Evolutionary conservation across 2,797 vertebrate species (phyloP).

Genomic region (Spinus olivaceus): DNA sequence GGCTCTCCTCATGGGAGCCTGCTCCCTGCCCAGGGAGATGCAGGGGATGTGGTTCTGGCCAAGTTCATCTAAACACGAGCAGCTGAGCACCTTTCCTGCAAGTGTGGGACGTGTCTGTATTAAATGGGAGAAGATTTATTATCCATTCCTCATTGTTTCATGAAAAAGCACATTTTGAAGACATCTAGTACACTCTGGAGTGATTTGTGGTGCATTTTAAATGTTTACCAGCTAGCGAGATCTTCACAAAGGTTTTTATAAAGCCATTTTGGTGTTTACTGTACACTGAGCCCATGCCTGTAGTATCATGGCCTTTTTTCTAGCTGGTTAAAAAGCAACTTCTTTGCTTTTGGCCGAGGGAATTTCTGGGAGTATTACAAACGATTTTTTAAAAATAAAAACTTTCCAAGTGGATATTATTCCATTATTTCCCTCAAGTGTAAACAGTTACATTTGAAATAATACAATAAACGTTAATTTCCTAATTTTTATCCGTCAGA

Average conservation of each 20-base stretch:
- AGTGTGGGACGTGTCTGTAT: accelerated
- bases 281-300: slow-evolving; percentile 16
- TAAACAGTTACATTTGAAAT: slow-evolving; percentile 81
- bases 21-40: not conserved
- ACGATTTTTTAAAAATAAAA: slow-evolving; percentile 55
- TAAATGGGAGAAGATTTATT: not conserved
- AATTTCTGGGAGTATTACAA: slow-evolving; percentile 75
- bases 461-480: slow-evolving; percentile 79
- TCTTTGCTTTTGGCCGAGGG: slow-evolving; percentile 58
- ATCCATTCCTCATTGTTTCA: accelerated
- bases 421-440: slow-evolving; percentile 80
- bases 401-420: slow-evolving; percentile 79
- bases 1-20: not conserved
- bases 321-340: slow-evolving; percentile 62
- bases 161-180: not conserved
- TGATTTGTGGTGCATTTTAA: not conserved
- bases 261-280: slow-evolving; percentile 49
- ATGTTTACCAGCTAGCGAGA: not conserved
- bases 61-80: accelerated
- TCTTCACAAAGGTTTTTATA: not conserved
- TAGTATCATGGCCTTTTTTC: slow-evolving; percentile 55
- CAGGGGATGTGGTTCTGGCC: not conserved
- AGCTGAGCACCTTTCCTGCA: not conserved
- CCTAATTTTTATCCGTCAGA: slow-evolving; percentile 75
- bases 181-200: not conserved